phyloP scores from a whole-genome alignment of 2,113 vertebrate genomes.

The Tricholaema leucomelas region DNA sequence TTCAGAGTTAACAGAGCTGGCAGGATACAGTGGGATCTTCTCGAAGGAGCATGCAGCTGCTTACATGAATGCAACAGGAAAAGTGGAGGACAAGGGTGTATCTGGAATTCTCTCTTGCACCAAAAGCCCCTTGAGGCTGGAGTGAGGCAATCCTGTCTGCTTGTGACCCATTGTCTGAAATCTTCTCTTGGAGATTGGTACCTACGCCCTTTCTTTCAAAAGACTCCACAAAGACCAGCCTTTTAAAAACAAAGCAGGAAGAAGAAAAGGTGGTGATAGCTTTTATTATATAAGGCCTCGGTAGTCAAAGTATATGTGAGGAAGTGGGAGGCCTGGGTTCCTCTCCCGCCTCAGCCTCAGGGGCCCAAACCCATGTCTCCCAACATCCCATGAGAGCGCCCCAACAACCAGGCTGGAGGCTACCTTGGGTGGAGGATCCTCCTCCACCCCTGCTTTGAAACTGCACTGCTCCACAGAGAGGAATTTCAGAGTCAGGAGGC shows the following conservation, averaged over 20 bases:
- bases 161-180: conserved; percentile 64
- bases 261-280: conserved; percentile 69
- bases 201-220: conserved; percentile 71
- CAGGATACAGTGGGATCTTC: background rate
- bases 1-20: background rate
- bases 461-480: background rate
- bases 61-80: conserved; percentile 11
- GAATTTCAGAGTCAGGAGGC: background rate
- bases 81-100: conserved; percentile 48
- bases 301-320: conserved; percentile 69
- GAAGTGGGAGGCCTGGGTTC: conserved; percentile 58
- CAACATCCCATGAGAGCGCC: conserved; percentile 50
- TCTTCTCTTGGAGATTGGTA: conserved; percentile 64
- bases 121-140: conserved; percentile 62
- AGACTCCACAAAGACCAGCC: conserved; percentile 50
- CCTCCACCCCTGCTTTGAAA: conserved; percentile 48
- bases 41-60: background rate
- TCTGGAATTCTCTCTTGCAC: conserved; percentile 44
- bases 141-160: conserved; percentile 60
- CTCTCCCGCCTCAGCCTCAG: conserved; percentile 56
- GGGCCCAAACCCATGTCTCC: conserved; percentile 56
- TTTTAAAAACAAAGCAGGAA: conserved; percentile 69
- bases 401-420: conserved; percentile 56
- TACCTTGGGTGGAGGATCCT: conserved; percentile 44
- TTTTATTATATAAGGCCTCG: conserved; percentile 58